Evolutionary conservation across 2,888 invertebrate genomes (phyloP), one percentile per base, ranked within the genome.

Genomic region (Peribatodes rhomboidaria): DNA sequence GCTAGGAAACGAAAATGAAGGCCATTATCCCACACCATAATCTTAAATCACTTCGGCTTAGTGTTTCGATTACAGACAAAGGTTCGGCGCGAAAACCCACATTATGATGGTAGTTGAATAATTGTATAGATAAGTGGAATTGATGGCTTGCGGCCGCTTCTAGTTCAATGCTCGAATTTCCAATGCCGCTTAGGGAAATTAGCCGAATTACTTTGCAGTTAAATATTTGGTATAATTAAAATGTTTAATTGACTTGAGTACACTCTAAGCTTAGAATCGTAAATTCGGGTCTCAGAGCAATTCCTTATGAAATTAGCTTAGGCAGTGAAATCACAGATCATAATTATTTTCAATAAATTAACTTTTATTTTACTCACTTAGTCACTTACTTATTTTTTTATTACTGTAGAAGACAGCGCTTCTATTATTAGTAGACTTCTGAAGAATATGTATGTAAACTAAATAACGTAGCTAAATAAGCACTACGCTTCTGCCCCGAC

Each of bases 11-110:
- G 85, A 87, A 88, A 90, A 89, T 90, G 90, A 87, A 84, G 81
- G 87, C 88, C 81, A 89, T 92, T 92, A 92, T 90, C 90, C 91
- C 90, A 82, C 82, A 87, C 90, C 89, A 92, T 92, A 91, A 92
- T 90, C 92, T 90, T 92, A 92, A 92, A 92, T 92, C 91, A 91
- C 92, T 88, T 83, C 79, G 89, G 89, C 90, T 92, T 90, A 92
- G 90, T 90, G 87, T 90, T 91, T 92, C 91, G 90, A 90, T 92
- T 90, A 89, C 92, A 90, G 88, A 91, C 89, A 91, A 92, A 92
- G 91, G 90, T 86, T 87, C 86, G 84, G 78, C 79, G 80, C 80
- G 85, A 86, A 89, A 89, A 82, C 89, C 88, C 89, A 92, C 90
- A 90, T 92, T 92, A 92, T 92, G 88, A 91, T 86, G 84, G 84